phyloP scores from a whole-genome alignment of 1,140 invertebrate genomes.

The Halotydeus destructor region DNA sequence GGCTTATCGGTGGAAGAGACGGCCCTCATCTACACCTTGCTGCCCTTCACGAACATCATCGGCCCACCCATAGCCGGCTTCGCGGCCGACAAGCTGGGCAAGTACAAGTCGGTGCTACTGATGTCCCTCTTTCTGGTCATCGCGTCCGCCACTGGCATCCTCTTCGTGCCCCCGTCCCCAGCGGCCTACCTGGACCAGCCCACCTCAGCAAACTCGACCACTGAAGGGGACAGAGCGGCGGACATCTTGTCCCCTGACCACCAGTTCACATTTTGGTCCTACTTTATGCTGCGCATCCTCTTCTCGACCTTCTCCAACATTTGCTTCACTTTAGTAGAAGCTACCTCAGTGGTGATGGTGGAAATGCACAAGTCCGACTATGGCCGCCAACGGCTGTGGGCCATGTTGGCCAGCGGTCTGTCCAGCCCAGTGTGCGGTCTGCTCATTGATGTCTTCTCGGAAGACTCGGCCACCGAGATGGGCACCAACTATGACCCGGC shows the following conservation, averaged over 20 bases:
- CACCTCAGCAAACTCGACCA: no score
- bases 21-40: slow-evolving; percentile 60
- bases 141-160: slow-evolving; percentile 39
- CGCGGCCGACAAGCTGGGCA: slow-evolving; percentile 53
- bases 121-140: slow-evolving; percentile 38
- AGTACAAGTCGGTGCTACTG: slow-evolving; percentile 46
- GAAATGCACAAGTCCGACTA: slow-evolving; percentile 54
- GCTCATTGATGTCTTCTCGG: slow-evolving; percentile 44
- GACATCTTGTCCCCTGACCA: slow-evolving; percentile 30
- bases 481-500: slow-evolving; percentile 39
- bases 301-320: slow-evolving; percentile 54
- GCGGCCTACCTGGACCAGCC: not conserved
- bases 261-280: slow-evolving; percentile 47
- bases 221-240: no score
- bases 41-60: slow-evolving; percentile 48
- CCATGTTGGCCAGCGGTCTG: slow-evolving; percentile 52
- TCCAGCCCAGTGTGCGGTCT: slow-evolving; percentile 50
- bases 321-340: slow-evolving; percentile 53
- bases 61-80: slow-evolving; percentile 56
- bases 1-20: slow-evolving; percentile 61
- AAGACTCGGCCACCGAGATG: slow-evolving; percentile 26
- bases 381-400: slow-evolving; percentile 52
- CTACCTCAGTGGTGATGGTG: slow-evolving; percentile 52
- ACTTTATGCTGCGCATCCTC: slow-evolving; percentile 45
- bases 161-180: slow-evolving; percentile 34